phyloP scores from a whole-genome alignment of 2,888 invertebrate species.

The Dastarcus helophoroides region DNA sequence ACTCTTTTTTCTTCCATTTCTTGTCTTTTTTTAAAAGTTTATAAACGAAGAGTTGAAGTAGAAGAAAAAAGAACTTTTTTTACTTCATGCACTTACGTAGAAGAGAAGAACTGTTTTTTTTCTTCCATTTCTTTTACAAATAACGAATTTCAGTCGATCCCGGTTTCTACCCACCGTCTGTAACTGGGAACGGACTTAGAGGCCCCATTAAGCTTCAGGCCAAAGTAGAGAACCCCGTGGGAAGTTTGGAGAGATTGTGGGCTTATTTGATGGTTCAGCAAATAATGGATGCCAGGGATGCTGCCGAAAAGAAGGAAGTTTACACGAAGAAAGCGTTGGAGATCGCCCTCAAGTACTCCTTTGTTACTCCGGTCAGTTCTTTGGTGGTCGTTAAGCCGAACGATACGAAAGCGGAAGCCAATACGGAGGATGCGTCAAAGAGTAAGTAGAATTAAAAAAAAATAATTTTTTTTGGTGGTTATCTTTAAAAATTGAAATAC shows the following conservation, averaged over 20 bases:
- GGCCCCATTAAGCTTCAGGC: slow-evolving; percentile 25
- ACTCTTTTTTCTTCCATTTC: too few species aligned
- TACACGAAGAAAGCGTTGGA: slow-evolving; percentile 43
- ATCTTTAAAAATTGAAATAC: too few species aligned
- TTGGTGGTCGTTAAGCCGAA: slow-evolving; percentile 56
- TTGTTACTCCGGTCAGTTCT: slow-evolving; percentile 58
- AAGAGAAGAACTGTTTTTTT: too few species aligned
- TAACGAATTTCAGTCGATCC: too few species aligned
- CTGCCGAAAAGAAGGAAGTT: slow-evolving; percentile 22
- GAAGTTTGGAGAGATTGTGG: slow-evolving; percentile 41
- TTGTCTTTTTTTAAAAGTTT: too few species aligned
- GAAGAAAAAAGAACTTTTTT: too few species aligned
- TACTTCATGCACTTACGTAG: too few species aligned
- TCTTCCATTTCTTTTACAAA: too few species aligned
- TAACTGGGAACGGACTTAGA: slow-evolving; percentile 16
- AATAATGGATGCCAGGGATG: slow-evolving; percentile 43
- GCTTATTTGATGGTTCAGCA: slow-evolving; percentile 56
- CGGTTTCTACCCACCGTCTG: slow-evolving; percentile 4
- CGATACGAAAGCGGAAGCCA: slow-evolving; percentile 29
- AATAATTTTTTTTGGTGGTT: too few species aligned
- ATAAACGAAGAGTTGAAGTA: too few species aligned
- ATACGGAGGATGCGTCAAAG: slow-evolving; percentile 9
- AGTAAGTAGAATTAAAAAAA: too few species aligned
- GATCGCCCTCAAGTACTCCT: slow-evolving; percentile 43
- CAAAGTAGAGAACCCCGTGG: slow-evolving; percentile 21